A percentile compares a stretch with the other conserved stretches of the same genome.
Evolutionary conservation across 2,113 vertebrate species (phyloP).

Genomic region (Oryzias melastigma): DNA sequence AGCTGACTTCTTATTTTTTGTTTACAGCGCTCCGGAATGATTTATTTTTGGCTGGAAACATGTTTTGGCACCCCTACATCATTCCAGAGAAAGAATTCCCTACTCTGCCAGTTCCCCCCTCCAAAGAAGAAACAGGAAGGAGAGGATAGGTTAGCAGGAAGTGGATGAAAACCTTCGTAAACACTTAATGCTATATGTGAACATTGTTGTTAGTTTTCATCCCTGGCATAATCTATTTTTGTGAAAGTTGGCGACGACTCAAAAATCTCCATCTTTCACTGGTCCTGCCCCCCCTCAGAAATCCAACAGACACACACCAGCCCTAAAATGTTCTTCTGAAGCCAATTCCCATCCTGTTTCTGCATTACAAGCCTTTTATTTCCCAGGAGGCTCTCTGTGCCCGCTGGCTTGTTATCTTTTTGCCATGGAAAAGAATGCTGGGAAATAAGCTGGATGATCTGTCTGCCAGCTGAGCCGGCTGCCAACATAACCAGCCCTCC

Average conservation of each 20-base stretch:
- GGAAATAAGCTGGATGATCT: conserved; percentile 44
- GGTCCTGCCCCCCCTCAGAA: too few species aligned
- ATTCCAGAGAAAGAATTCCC: conserved; percentile 52
- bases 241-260: conserved; percentile 34
- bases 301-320: too few species aligned
- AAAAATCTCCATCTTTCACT: conserved; percentile 46
- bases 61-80: conserved; percentile 27
- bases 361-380: conserved; percentile 35
- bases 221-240: conserved; percentile 25
- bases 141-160: conserved; percentile 50
- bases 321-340: conserved; percentile 37
- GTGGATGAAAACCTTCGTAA: conserved; percentile 2
- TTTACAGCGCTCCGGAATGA: conserved; percentile 57
- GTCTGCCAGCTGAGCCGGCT: conserved; percentile 33
- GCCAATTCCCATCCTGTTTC: conserved; percentile 69
- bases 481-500: conserved; percentile 26
- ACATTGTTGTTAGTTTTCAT: conserved; percentile 20
- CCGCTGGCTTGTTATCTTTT: conserved; percentile 59
- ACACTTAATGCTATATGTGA: conserved; percentile 9
- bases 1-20: conserved; percentile 25
- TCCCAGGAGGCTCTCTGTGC: conserved; percentile 43
- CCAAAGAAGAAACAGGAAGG: conserved; percentile 41
- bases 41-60: conserved; percentile 37
- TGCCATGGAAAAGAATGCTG: conserved; percentile 59
- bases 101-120: conserved; percentile 32